phyloP scores from a whole-genome alignment of 1,140 invertebrate species.

The Aphelinus certus region DNA sequence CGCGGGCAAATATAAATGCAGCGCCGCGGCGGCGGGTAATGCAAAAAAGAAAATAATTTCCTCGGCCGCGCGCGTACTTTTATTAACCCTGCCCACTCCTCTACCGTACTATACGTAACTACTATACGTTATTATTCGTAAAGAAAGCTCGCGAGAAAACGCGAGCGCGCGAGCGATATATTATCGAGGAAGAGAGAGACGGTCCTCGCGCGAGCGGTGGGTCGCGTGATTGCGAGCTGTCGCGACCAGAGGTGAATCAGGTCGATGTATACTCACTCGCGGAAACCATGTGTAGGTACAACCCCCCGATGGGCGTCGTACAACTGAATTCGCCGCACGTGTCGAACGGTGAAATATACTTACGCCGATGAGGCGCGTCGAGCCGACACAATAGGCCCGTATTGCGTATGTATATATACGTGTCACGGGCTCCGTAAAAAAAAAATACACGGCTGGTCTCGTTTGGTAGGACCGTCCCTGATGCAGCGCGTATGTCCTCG shows the following conservation, averaged over 20 bases:
- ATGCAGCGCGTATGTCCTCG: too few species aligned
- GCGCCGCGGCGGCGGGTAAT: background rate
- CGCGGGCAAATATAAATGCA: background rate
- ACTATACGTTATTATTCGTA: background rate
- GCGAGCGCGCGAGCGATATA: background rate
- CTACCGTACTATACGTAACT: conserved; percentile 12
- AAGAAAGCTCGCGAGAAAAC: background rate
- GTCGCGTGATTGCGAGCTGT: background rate
- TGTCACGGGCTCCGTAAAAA: conserved; percentile 5
- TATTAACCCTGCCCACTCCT: conserved; percentile 14
- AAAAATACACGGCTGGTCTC: conserved; percentile 11
- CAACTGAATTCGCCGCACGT: conserved; percentile 41
- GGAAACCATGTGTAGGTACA: background rate
- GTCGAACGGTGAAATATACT: conserved; percentile 40
- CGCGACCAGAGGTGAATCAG: conserved; percentile 1
- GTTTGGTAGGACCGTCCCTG: background rate
- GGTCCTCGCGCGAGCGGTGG: background rate
- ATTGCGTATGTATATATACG: conserved; percentile 23
- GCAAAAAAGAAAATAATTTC: conserved; percentile 19
- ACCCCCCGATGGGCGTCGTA: conserved; percentile 34
- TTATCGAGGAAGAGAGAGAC: background rate
- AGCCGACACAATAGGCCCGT: conserved; percentile 35
- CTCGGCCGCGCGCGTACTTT: background rate
- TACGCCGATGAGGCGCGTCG: conserved; percentile 30
- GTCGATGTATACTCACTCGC: background rate